Evolutionary conservation across 1,140 invertebrate species (phyloP).

Genomic region (Magallana gigas): DNA sequence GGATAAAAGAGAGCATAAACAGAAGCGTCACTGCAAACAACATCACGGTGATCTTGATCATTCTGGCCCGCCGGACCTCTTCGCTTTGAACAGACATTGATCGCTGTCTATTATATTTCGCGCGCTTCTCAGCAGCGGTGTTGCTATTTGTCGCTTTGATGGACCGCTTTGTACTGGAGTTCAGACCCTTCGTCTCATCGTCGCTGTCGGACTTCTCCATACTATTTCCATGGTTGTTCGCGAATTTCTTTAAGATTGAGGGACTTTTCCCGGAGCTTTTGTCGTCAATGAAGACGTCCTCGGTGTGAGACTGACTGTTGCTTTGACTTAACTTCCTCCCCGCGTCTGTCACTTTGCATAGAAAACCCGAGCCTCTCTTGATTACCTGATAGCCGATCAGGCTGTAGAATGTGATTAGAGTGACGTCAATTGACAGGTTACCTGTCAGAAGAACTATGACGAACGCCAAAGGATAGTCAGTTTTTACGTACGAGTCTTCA

Average conservation of each 20-base stretch:
- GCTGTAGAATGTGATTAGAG: conserved; percentile 41
- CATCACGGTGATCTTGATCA: conserved; percentile 60
- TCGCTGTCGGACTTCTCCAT: neutral
- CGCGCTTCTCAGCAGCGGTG: neutral
- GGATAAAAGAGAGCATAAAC: conserved; percentile 54
- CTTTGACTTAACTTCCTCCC: conserved; percentile 36
- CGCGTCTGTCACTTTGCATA: neutral
- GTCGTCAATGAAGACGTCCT: conserved; percentile 36
- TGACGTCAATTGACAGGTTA: conserved; percentile 54
- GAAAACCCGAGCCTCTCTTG: conserved; percentile 39
- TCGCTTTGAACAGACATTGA: conserved; percentile 53
- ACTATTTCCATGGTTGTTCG: neutral
- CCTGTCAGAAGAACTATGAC: conserved; percentile 61
- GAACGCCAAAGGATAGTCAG: conserved; percentile 60
- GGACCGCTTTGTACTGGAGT: neutral
- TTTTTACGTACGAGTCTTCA: conserved; percentile 50
- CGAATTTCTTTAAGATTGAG: conserved; percentile 16
- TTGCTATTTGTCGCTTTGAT: neutral
- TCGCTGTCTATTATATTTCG: conserved; percentile 42
- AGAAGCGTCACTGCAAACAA: conserved; percentile 52
- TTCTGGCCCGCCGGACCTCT: conserved; percentile 45
- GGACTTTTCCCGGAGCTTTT: neutral
- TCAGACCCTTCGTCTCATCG: neutral
- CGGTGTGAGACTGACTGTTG: conserved; percentile 27
- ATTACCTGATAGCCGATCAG: conserved; percentile 52